A percentile compares a stretch with the other conserved stretches of the same genome.
phyloP scores from a whole-genome alignment of 2,888 invertebrate genomes.

The Sabatieria punctata region DNA sequence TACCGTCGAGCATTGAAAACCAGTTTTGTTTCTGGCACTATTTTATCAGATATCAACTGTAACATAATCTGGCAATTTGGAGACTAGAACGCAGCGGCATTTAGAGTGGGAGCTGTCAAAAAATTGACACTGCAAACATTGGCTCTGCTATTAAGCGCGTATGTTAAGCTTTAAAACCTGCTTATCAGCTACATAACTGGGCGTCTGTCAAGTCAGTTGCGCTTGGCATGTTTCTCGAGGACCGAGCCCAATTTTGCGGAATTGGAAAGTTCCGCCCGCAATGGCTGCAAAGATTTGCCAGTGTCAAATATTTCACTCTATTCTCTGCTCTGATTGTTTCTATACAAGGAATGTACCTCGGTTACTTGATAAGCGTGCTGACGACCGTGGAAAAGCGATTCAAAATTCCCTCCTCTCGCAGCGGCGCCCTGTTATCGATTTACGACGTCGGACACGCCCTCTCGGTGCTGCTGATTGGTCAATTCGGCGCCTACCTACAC shows the following conservation, averaged over 20 bases:
- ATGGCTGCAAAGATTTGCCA: neutral
- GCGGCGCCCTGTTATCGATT: slow-evolving; percentile 5
- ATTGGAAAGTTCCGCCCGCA: neutral
- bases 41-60: too few species aligned
- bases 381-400: slow-evolving; percentile 9
- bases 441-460: slow-evolving; percentile 9
- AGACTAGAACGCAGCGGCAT: too few species aligned
- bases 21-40: too few species aligned
- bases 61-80: too few species aligned
- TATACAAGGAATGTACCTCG: slow-evolving; percentile 1
- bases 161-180: too few species aligned
- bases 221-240: too few species aligned
- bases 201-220: too few species aligned
- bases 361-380: slow-evolving; percentile 7
- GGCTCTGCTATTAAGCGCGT: too few species aligned
- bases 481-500: slow-evolving; percentile 1
- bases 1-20: too few species aligned
- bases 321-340: neutral
- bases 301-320: neutral
- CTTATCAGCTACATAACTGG: too few species aligned
- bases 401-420: slow-evolving; percentile 2
- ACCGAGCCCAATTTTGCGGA: neutral
- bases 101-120: too few species aligned
- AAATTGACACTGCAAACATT: too few species aligned
- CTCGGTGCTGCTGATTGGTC: slow-evolving; percentile 6